phyloP scores from a whole-genome alignment of 1,140 invertebrate species.

The Diuraphis noxia region DNA sequence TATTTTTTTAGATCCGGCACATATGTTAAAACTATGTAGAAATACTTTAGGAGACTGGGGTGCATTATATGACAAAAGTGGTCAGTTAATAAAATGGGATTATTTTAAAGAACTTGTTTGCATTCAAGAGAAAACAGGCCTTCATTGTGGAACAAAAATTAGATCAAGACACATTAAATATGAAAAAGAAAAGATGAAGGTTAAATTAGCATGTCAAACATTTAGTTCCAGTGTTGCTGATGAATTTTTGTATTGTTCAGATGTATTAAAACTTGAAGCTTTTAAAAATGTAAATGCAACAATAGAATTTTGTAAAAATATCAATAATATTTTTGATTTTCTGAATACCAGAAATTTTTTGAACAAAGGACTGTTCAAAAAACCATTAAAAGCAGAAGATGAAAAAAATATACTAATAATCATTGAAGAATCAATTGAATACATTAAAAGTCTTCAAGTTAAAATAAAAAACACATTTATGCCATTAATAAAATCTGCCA shows the following conservation, averaged over 20 bases:
- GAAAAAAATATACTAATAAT: background rate
- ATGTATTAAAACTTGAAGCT: conserved; percentile 6
- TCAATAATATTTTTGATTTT: conserved; percentile 53
- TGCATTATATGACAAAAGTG: conserved; percentile 46
- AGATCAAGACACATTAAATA: conserved; percentile 56
- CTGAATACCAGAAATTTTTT: conserved; percentile 36
- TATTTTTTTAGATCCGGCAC: conserved; percentile 57
- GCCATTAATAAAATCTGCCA: background rate
- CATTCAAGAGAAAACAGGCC: conserved; percentile 30
- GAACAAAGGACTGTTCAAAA: background rate
- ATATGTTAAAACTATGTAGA: conserved; percentile 55
- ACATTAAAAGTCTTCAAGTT: conserved; percentile 12
- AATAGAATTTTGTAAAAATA: conserved; percentile 9
- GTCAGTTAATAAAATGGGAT: conserved; percentile 56
- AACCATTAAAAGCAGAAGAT: conserved; percentile 23
- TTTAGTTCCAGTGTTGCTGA: conserved; percentile 42
- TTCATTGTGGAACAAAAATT: conserved; percentile 58
- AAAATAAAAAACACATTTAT: background rate
- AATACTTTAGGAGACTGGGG: conserved; percentile 30
- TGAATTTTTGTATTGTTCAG: conserved; percentile 22
- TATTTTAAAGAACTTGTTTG: conserved; percentile 20
- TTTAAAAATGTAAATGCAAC: conserved; percentile 32
- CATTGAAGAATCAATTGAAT: background rate
- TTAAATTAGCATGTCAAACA: conserved; percentile 58
- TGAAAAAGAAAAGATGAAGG: conserved; percentile 58